These are phyloP conservation scores for Erpetoichthys calabaricus DNA, from an alignment of 2,797 vertebrate species.

Conservation along the genomic window DNA sequence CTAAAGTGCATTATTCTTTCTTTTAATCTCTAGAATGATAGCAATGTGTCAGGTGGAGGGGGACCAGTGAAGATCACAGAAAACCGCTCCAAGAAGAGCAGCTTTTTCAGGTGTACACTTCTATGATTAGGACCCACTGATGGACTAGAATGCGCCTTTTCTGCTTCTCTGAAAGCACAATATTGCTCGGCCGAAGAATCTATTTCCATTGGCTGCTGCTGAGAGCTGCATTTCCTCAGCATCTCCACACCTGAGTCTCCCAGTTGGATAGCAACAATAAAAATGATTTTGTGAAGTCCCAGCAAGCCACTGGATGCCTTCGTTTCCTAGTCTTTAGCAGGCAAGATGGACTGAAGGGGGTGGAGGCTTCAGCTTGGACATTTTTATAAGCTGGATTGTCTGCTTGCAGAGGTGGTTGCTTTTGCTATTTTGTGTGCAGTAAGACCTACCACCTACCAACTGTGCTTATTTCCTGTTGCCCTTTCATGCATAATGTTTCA, in stretches of 20 bases:
- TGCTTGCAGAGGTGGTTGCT: too few relatives aligned
- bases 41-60: slow-evolving; percentile 60
- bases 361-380: too few relatives aligned
- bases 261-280: slow-evolving; percentile 4
- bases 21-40: slow-evolving; percentile 63
- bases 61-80: slow-evolving; percentile 91
- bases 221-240: slow-evolving; percentile 39
- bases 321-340: too few relatives aligned
- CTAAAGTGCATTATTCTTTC: slow-evolving; percentile 5
- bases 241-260: slow-evolving; percentile 6
- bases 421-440: too few relatives aligned
- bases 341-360: too few relatives aligned
- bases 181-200: slow-evolving; percentile 46
- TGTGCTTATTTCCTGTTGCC: too few relatives aligned
- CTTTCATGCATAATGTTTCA: too few relatives aligned
- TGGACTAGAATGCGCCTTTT: slow-evolving; percentile 51
- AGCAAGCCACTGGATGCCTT: too few relatives aligned
- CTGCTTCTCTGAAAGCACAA: slow-evolving; percentile 57
- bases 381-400: too few relatives aligned
- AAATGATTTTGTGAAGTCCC: not conserved
- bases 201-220: slow-evolving; percentile 46
- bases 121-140: slow-evolving; percentile 64
- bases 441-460: too few relatives aligned
- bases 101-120: slow-evolving; percentile 84
- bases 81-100: slow-evolving; percentile 86